Conservation (phyloP, 2,888 invertebrate species). For the Scaptomyza tumidula region DNA sequence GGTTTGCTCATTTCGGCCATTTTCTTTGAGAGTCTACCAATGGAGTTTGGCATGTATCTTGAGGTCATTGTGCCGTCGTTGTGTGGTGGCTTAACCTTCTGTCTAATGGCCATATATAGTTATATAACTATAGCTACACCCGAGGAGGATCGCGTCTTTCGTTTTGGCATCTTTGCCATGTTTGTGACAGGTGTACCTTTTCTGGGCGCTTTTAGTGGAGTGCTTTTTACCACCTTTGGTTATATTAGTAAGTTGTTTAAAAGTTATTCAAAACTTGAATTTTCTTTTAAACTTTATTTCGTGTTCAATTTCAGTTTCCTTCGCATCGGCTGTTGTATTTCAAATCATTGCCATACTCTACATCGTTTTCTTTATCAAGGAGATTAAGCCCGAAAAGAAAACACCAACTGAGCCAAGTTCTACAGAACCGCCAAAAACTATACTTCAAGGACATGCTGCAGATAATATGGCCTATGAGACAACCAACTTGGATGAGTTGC, state of each 20-base stretch:
- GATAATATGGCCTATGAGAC: constrained; percentile 79
- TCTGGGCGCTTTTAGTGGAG: constrained; percentile 82
- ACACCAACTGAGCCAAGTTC: constrained; percentile 2
- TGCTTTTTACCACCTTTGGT: constrained; percentile 78
- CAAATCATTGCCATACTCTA: constrained; percentile 83
- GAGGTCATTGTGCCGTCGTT: constrained; percentile 83
- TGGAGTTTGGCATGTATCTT: constrained; percentile 83
- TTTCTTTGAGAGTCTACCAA: constrained; percentile 82
- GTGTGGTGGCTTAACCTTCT: constrained; percentile 83
- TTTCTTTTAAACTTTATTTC: background rate
- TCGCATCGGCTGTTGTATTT: constrained; percentile 79
- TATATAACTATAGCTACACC: constrained; percentile 84
- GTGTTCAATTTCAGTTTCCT: constrained; percentile 73
- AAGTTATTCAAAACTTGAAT: background rate
- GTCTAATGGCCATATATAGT: constrained; percentile 84
- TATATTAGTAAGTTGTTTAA: constrained; percentile 78
- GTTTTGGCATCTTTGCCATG: constrained; percentile 84
- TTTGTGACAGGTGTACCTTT: constrained; percentile 82
- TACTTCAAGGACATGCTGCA: constrained; percentile 56
- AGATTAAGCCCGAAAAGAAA: constrained; percentile 62
- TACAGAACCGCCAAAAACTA: constrained; percentile 37
- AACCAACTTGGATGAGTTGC: constrained; percentile 66
- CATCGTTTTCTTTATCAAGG: constrained; percentile 82
- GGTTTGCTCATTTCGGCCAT: constrained; percentile 83
- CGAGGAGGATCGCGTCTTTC: constrained; percentile 83